These are phyloP conservation scores for Brachionichthys hirsutus DNA, from an alignment of 2,113 vertebrate genomes.

Conservation along the genomic window DNA sequence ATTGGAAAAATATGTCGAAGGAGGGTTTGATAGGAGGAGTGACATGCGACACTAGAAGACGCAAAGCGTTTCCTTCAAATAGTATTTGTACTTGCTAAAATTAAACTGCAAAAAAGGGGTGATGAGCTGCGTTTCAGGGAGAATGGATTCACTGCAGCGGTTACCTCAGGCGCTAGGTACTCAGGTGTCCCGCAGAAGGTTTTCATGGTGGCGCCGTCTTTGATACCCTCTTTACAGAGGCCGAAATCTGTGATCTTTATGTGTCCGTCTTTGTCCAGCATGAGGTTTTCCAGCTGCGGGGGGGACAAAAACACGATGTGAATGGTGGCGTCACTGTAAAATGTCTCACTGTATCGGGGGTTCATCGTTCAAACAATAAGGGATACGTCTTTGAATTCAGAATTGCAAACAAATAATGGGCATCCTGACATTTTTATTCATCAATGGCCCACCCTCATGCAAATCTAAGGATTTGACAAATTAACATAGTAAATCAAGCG, in stretches of 20 bases:
- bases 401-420: no score
- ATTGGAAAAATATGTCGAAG: no score
- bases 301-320: not conserved
- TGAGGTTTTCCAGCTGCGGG: constrained; percentile 90
- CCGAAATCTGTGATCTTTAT: constrained; percentile 97
- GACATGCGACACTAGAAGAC: no score
- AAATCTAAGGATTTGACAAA: no score
- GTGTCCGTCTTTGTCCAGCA: constrained; percentile 95
- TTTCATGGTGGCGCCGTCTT: constrained; percentile 92
- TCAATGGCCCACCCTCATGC: no score
- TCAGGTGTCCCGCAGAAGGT: constrained; percentile 95
- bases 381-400: no score
- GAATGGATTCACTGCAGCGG: not conserved
- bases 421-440: no score
- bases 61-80: not conserved
- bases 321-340: not conserved
- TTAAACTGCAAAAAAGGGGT: not conserved
- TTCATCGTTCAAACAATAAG: no score
- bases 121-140: not conserved
- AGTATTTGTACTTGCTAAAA: not conserved
- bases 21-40: no score
- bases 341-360: not conserved
- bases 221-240: constrained; percentile 92
- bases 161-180: constrained; percentile 92
- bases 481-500: no score